These are phyloP conservation scores for Australoheros scitulus DNA, from an alignment of 2,113 vertebrate genomes.

Conservation along the genomic window DNA sequence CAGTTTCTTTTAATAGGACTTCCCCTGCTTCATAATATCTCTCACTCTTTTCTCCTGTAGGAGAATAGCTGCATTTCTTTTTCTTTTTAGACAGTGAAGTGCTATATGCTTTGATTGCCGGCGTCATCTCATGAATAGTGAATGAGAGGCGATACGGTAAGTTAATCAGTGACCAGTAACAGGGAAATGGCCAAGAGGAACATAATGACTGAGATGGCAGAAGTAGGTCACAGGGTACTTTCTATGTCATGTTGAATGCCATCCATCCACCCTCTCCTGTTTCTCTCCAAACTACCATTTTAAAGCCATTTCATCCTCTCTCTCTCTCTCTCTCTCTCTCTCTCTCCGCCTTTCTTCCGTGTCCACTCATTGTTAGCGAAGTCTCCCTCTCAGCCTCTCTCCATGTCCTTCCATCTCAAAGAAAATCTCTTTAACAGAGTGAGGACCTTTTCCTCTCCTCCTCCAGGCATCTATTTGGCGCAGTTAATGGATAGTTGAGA, in stretches of 20 bases:
- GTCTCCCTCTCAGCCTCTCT: constrained; percentile 15
- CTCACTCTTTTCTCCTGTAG: background rate
- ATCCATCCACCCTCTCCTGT: constrained; percentile 36
- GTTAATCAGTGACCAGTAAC: constrained; percentile 53
- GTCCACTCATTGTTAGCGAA: constrained; percentile 33
- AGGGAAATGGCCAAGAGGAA: constrained; percentile 40
- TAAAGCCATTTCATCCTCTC: constrained; percentile 18
- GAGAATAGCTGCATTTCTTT: background rate
- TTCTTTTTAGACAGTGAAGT: background rate
- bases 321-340: background rate
- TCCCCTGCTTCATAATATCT: background rate
- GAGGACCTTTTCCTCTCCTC: constrained; percentile 60
- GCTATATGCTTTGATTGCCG: constrained; percentile 7
- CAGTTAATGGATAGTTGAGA: constrained; percentile 72
- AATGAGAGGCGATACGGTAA: constrained; percentile 24
- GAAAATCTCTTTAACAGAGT: constrained; percentile 68
- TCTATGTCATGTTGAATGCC: constrained; percentile 14
- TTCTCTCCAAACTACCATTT: constrained; percentile 17
- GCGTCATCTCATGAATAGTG: constrained; percentile 29
- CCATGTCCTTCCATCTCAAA: constrained; percentile 41
- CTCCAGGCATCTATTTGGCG: constrained; percentile 66
- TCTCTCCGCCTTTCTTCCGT: background rate
- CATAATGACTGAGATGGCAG: constrained; percentile 26
- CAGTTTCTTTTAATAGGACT: background rate
- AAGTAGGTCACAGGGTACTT: constrained; percentile 63